These are phyloP conservation scores for Theropithecus gelada DNA, from an alignment of 2,113 vertebrate genomes.

Conservation along the genomic window DNA sequence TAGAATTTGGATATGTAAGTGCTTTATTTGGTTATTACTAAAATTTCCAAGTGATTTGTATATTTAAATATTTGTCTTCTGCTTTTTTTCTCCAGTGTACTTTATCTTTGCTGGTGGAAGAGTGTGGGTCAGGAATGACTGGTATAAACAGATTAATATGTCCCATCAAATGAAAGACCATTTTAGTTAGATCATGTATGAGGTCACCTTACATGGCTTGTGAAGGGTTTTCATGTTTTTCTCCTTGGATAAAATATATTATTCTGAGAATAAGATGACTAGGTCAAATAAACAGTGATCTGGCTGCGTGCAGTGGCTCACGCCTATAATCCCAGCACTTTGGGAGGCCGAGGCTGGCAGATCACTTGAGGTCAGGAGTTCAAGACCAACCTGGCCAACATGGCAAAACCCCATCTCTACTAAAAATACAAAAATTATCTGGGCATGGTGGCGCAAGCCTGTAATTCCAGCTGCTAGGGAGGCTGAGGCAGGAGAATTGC, in stretches of 20 bases:
- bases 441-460: too few relatives aligned
- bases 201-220: not conserved
- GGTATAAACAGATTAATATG: not conserved
- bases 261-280: constrained; percentile 20
- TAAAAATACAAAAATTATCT: too few relatives aligned
- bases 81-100: not conserved
- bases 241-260: not conserved
- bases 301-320: too few relatives aligned
- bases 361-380: too few relatives aligned
- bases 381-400: too few relatives aligned
- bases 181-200: not conserved
- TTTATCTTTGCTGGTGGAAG: not conserved
- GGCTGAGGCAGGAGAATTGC: too few relatives aligned
- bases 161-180: not conserved
- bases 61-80: not conserved
- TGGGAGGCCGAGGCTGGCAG: too few relatives aligned
- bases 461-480: too few relatives aligned
- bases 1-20: not conserved
- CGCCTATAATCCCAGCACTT: too few relatives aligned
- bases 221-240: not conserved
- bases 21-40: not conserved
- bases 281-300: not conserved
- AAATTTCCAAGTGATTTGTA: not conserved
- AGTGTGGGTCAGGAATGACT: not conserved
- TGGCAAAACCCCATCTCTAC: too few relatives aligned